Base-by-base conservation (phyloP, 2,113 vertebrate species). In the Misgurnus anguillicaudatus region DNA sequence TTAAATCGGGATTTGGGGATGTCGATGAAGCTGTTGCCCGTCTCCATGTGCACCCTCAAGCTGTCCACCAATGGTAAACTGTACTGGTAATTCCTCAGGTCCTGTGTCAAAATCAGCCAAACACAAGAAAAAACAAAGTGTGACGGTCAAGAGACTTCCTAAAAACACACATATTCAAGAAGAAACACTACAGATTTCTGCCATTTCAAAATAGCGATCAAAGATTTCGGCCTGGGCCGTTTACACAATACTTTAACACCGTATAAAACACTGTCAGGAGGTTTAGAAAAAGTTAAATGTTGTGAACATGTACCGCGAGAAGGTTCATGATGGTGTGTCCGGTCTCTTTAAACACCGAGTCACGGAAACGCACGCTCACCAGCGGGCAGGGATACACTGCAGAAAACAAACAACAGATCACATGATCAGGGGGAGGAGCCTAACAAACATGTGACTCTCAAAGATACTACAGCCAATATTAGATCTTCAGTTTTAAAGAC, bases 251-350 rank as follows among this genome's bases (percentile, higher is more conserved):
- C n/a, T n/a, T n/a, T n/a, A n/a, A n/a, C n/a, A n/a, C n/a, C n/a
- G n/a, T n/a, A n/a, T n/a, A n/a, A n/a, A n/a, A n/a, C n/a, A n/a
- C 24, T 31, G 24, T 31, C 24, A 31, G 17, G 14, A 8, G 53
- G 16, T 57, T 55, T 19, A 13, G 48, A 58, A 6, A 4, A 8
- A 3, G 24, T 75, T 10, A 45, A 73, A 61, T 17, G 7, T 45
- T 6, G 31, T 38, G 70, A 48, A 70, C 89, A 97, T 95, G 96
- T 87, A 98, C 97, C 85, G 96, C 93, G 88, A 98, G 93, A 2
- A 97, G 89, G 68, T 98, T 96, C 95, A 97, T 97, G 82, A 98
- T 94, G 24, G 96, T 98, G 85, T 95, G 94, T 84, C 97, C 97
- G 1, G 94, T 95, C 88, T 98, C 96, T 85, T 94, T 91, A 21